A percentile compares a stretch with the other conserved stretches of the same genome.
Evolutionary conservation across 1,140 invertebrate species (phyloP).

Genomic region (Solenopsis invicta): DNA sequence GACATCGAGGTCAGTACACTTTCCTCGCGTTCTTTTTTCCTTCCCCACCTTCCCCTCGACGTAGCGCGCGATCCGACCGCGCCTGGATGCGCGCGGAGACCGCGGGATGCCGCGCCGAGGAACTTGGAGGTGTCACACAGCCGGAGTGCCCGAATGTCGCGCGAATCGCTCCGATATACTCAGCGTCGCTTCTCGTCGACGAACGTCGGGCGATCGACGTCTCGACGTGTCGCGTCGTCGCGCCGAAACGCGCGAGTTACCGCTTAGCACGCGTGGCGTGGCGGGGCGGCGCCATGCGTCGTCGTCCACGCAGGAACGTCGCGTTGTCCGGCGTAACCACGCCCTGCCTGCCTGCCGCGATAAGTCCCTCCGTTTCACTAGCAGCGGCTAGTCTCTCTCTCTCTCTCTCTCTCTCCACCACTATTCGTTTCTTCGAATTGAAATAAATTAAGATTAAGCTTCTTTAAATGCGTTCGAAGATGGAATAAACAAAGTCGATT

Average conservation of each 20-base stretch:
- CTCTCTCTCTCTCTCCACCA: background rate
- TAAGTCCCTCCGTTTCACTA: slow-evolving; percentile 28
- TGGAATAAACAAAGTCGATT: background rate
- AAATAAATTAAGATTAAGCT: background rate
- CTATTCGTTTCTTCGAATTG: background rate
- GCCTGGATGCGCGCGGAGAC: too few relatives aligned
- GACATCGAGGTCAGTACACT: slow-evolving; percentile 82
- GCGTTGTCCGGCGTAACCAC: slow-evolving; percentile 68
- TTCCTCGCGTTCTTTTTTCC: slow-evolving; percentile 24
- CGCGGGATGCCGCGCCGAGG: too few relatives aligned
- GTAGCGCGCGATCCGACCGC: too few relatives aligned
- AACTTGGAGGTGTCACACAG: too few relatives aligned
- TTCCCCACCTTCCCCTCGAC: too few relatives aligned
- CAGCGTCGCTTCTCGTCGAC: background rate
- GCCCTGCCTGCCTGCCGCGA: slow-evolving; percentile 50
- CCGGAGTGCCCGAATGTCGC: too few relatives aligned
- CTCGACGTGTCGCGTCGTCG: background rate
- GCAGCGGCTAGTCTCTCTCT: background rate
- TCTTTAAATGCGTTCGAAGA: background rate
- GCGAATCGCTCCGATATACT: too few relatives aligned
- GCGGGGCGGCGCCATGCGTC: slow-evolving; percentile 55
- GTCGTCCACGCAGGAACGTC: slow-evolving; percentile 67
- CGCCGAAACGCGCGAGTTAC: background rate
- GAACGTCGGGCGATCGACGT: background rate
- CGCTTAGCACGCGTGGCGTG: too few relatives aligned